Evolutionary conservation across 2,797 vertebrate species (phyloP).

Genomic region (Arctocebus calabarensis): DNA sequence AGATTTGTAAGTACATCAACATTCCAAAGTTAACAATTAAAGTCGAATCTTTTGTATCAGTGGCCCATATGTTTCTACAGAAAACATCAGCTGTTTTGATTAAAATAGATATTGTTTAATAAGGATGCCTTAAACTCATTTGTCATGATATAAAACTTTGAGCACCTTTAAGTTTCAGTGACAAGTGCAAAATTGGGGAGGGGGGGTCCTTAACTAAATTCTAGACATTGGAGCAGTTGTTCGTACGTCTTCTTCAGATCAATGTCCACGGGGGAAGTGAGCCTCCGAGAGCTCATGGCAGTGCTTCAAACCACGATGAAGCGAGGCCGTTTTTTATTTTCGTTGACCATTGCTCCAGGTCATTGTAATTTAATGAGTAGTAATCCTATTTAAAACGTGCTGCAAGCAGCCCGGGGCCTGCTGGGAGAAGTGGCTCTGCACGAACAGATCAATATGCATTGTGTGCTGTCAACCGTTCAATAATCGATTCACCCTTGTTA

Average conservation of each 20-base stretch:
- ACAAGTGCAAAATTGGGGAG: slow-evolving; percentile 56
- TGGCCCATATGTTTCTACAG: background rate
- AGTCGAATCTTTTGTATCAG: background rate
- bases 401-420: slow-evolving; percentile 82
- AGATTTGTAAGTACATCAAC: background rate
- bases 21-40: slow-evolving; percentile 49
- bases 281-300: slow-evolving; percentile 74
- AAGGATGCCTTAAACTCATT: slow-evolving; percentile 55
- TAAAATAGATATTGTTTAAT: slow-evolving; percentile 37
- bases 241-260: slow-evolving; percentile 71
- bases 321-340: slow-evolving; percentile 84
- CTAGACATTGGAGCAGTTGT: slow-evolving; percentile 75
- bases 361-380: slow-evolving; percentile 88
- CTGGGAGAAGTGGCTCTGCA: slow-evolving; percentile 84
- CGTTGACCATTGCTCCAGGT: slow-evolving; percentile 85
- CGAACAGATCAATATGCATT: slow-evolving; percentile 88
- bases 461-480: slow-evolving; percentile 87
- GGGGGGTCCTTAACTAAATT: slow-evolving; percentile 69
- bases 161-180: slow-evolving; percentile 66
- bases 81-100: slow-evolving; percentile 2
- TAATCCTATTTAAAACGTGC: slow-evolving; percentile 87
- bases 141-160: slow-evolving; percentile 58
- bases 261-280: slow-evolving; percentile 69
- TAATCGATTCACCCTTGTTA: slow-evolving; percentile 90
- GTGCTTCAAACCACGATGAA: slow-evolving; percentile 84